Base-by-base conservation (phyloP, 2,888 invertebrate species). In the Beris morrisii region DNA sequence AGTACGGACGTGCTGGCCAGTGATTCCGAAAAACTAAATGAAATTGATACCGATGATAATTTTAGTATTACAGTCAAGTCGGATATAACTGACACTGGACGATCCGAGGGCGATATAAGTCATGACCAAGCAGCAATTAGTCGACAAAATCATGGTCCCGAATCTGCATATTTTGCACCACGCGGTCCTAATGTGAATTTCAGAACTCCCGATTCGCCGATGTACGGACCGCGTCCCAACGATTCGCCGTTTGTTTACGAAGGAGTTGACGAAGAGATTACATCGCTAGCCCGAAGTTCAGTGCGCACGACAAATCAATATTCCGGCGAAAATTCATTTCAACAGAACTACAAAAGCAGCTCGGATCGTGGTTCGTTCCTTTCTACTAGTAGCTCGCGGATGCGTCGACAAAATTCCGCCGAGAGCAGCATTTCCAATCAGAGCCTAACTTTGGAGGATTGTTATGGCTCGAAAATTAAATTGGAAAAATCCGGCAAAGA, bases 1-100 rank as follows among this genome's bases (percentile, higher is more conserved):
- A 96, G 96, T 75, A 97, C 96, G 66, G 97, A 98, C 81, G 97
- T 97, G 13, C 82, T 95, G 54, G 91, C 92, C 0, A 95, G 95
- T 2, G 97, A 97, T 79, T 95, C 95, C 22, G 93, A 95, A 74
- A 86, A 96, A 73, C 45, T 66, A 1, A 92, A 92, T 0, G 96
- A 97, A 83, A 90, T 86, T 73, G 87, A 86, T 73, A 87, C 86
- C 0, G 86, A 86, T 72, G 86, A 87, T 75, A 86, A 85, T 75
- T 83, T 84, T 70, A 88, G 88, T 67, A 87, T 88, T 22, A 87
- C 88, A 11, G 85, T 86, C 31, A 85, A 91, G 69, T 92, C 92
- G 0, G 93, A 93, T 77, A 84, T 84, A 6, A 83, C 84, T 1
- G 91, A 90, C 71, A 88, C 89, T 72, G 88, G 88, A 59, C 69